Conservation (phyloP, 2,888 invertebrate species). For the Orthonevra nobilis region DNA sequence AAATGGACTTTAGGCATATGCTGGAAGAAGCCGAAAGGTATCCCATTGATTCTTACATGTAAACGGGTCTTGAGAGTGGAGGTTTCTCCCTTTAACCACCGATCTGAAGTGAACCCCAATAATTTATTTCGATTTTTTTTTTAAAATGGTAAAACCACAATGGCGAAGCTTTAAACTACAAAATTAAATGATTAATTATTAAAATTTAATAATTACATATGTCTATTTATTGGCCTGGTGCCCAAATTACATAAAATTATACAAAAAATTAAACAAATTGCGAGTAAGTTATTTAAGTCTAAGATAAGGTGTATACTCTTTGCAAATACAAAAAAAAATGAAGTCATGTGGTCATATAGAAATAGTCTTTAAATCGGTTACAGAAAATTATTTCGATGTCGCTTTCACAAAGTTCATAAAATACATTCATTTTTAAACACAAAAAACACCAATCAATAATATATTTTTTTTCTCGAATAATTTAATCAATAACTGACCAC, state of each 20-base stretch:
- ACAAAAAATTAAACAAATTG: too few relatives aligned
- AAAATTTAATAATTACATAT: not conserved
- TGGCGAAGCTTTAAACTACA: conserved; percentile 54
- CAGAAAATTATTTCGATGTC: not conserved
- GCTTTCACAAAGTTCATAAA: not conserved
- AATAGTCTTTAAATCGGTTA: too few relatives aligned
- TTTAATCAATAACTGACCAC: conserved; percentile 3
- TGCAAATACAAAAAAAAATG: too few relatives aligned
- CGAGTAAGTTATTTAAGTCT: not conserved
- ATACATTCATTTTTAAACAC: not conserved
- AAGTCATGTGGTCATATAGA: not conserved
- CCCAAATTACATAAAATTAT: too few relatives aligned
- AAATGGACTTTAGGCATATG: conserved; percentile 78
- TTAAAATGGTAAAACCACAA: not conserved
- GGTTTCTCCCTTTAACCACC: too few relatives aligned
- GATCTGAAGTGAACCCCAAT: too few relatives aligned
- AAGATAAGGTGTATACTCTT: conserved; percentile 2
- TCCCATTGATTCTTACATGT: conserved; percentile 79
- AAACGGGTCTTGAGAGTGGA: too few relatives aligned
- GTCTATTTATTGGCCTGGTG: conserved; percentile 61
- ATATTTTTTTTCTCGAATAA: not conserved
- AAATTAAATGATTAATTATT: not conserved
- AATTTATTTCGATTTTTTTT: not conserved
- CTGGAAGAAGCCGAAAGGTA: conserved; percentile 79
- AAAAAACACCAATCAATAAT: not conserved